These are phyloP conservation scores for Coptodon rendalli DNA, from an alignment of 2,113 vertebrate species.

Conservation along the genomic window DNA sequence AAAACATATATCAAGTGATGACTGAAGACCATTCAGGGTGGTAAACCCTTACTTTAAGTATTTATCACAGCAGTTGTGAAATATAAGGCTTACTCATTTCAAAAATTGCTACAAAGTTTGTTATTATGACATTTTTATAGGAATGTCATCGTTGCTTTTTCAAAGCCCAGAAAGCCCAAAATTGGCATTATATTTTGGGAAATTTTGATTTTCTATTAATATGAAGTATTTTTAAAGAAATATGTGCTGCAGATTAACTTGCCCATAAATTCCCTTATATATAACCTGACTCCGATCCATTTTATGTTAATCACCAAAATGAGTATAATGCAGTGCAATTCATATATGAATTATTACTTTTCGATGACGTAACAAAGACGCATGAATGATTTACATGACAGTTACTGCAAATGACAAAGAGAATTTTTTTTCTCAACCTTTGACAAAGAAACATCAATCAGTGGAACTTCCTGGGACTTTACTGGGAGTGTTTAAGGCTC, in stretches of 20 bases:
- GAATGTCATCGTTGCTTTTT: background rate
- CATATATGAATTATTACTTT: background rate
- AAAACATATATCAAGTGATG: background rate
- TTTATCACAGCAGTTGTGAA: background rate
- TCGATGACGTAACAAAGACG: background rate
- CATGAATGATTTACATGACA: background rate
- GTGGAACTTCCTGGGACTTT: slow-evolving; percentile 30
- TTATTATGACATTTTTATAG: background rate
- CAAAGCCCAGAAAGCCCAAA: background rate
- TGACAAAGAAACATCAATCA: background rate
- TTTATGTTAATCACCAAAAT: background rate
- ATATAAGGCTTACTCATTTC: background rate
- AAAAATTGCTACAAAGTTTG: background rate
- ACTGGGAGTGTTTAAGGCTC: background rate
- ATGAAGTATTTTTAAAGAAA: background rate
- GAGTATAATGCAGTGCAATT: background rate
- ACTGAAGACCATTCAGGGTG: background rate
- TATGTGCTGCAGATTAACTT: background rate
- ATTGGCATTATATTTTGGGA: background rate
- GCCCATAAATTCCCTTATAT: background rate
- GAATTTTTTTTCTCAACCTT: background rate
- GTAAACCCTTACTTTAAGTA: background rate
- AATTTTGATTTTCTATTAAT: background rate
- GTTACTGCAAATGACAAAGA: background rate
- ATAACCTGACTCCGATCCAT: background rate